Evolutionary conservation across 2,113 vertebrate genomes (phyloP), one percentile per base, ranked within the genome.

Genomic region (Eolophus roseicapilla): DNA sequence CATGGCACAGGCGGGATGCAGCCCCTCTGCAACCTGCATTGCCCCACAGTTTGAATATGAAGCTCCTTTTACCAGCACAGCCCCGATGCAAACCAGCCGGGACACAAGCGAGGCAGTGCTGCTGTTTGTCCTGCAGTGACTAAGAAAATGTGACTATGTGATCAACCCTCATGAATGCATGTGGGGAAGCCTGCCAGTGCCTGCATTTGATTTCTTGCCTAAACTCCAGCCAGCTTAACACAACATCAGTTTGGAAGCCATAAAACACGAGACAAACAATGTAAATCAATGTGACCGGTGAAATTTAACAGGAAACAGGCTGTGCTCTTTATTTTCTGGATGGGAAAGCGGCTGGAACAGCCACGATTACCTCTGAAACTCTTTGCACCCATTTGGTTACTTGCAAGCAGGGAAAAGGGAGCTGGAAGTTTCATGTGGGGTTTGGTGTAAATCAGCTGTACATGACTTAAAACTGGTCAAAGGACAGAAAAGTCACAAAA

Each of bases 131-230:
- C 73, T 73, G 23, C 75, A 12, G 41, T 23, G 65, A 46, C 52
- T 29, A 35, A 82, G 71, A 27, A 50, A 82, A 82, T 27, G 93
- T 24, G 59, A 53, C 60, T 39, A 20, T 91, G 73, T 3, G 64
- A 79, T 82, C 63, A 57, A 10, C 59, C 55, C 59, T 93, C 53
- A 3, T 6, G 69, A 83, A 73, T 2, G 81, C 50, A 2, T 7
- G 8, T 19, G 85, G 83, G 91, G 91, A 76, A 59, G 31, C 29
- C 76, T 91, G 95, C 88, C 94, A 95, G 91, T 16, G 92, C 83
- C 95, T 96, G 91, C 46, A 41, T 55, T 74, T 90, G 82, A 95
- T 92, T 90, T 91, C 76, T 95, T 71, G 84, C 94, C 93, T 81
- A 39, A 62, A 10, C 70, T 70, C 85, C n/a, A 20, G 86, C 50